Percentiles rank a stretch among this genome's conserved stretches.
phyloP scores from a whole-genome alignment of 2,888 invertebrate species.

The Hylaea fasciaria region DNA sequence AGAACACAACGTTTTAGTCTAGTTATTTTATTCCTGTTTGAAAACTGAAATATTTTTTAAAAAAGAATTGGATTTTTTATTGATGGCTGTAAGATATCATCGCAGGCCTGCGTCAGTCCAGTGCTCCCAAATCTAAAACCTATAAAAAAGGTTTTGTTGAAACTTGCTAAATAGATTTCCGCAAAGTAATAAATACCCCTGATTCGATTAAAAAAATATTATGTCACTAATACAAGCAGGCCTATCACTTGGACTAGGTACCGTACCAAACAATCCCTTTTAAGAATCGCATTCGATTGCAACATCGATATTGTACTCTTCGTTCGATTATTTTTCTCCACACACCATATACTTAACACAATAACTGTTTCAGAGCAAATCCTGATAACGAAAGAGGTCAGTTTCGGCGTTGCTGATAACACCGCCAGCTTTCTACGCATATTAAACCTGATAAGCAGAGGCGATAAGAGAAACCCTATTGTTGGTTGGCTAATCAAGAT shows the following conservation, averaged over 20 bases:
- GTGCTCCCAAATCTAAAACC: too few species aligned
- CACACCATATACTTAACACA: constrained; percentile 76
- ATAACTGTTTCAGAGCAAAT: constrained; percentile 72
- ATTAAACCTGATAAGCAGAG: constrained; percentile 78
- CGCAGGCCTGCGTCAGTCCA: too few species aligned
- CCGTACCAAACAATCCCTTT: neutral
- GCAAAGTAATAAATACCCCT: too few species aligned
- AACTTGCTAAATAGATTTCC: too few species aligned
- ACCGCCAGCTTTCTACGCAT: constrained; percentile 77
- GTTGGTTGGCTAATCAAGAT: constrained; percentile 77
- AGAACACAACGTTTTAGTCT: neutral
- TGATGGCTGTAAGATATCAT: too few species aligned
- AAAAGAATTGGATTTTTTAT: too few species aligned
- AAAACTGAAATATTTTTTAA: too few species aligned
- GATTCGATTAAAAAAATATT: too few species aligned
- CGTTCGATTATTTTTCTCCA: constrained; percentile 53
- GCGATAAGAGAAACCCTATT: constrained; percentile 72
- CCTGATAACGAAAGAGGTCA: constrained; percentile 80
- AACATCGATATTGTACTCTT: neutral
- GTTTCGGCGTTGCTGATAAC: constrained; percentile 61
- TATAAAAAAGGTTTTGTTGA: too few species aligned
- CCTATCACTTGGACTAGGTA: too few species aligned
- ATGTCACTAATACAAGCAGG: too few species aligned
- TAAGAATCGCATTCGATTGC: neutral
- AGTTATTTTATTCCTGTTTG: neutral